A percentile compares a stretch with the other conserved stretches of the same genome.
Evolutionary conservation across 2,113 vertebrate species (phyloP).

Genomic region (Archocentrus centrarchus): DNA sequence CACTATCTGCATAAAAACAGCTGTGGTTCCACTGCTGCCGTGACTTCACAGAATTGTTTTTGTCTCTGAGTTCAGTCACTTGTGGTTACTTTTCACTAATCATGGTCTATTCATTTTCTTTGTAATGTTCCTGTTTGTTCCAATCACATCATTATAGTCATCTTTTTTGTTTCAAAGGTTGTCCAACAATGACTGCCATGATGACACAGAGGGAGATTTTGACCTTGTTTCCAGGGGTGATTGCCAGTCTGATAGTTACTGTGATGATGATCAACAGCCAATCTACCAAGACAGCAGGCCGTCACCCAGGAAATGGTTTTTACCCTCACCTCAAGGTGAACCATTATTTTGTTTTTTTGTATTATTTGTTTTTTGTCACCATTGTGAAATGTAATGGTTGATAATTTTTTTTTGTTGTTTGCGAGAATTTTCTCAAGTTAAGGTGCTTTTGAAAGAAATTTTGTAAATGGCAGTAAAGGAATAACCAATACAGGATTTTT

Average conservation of each 20-base stretch:
- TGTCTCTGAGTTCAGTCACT: background rate
- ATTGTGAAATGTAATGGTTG: background rate
- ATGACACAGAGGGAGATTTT: constrained; percentile 71
- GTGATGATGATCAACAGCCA: constrained; percentile 87
- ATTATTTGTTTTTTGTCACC: background rate
- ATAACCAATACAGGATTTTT: background rate
- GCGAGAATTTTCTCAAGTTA: background rate
- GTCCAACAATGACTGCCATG: constrained; percentile 70
- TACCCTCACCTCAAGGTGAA: constrained; percentile 90
- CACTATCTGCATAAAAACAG: background rate
- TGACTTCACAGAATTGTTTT: background rate
- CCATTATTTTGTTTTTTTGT: background rate
- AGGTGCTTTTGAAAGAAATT: background rate
- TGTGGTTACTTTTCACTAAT: background rate
- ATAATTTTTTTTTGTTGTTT: background rate
- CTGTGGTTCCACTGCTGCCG: background rate
- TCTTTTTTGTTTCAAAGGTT: constrained; percentile 44
- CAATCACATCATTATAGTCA: background rate
- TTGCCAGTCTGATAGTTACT: constrained; percentile 83
- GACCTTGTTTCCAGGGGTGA: constrained; percentile 83
- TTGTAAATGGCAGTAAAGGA: background rate
- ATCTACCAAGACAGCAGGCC: constrained; percentile 83
- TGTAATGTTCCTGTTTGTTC: background rate
- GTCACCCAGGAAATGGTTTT: constrained; percentile 89
- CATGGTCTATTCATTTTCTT: background rate